Evolutionary conservation across 2,888 invertebrate genomes (phyloP).

Genomic region (Emesis russula): DNA sequence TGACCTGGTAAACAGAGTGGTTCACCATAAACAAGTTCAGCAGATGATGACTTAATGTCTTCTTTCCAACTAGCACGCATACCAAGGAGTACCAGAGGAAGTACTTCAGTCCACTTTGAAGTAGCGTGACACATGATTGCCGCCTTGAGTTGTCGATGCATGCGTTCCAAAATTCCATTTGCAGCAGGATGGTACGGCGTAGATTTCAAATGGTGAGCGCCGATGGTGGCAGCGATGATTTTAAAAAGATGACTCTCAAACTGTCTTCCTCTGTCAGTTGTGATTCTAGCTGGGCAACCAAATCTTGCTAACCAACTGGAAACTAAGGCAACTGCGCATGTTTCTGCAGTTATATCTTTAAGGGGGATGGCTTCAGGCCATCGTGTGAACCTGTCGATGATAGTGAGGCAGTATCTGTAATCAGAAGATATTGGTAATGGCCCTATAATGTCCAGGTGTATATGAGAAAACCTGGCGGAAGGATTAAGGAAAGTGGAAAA

Average conservation of each 20-base stretch:
- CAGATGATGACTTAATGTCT: no score
- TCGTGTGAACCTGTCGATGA: constrained; percentile 88
- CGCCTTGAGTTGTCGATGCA: no score
- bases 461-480: constrained; percentile 18
- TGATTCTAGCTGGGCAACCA: constrained; percentile 87
- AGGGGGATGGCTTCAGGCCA: constrained; percentile 91
- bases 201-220: constrained; percentile 41
- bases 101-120: no score
- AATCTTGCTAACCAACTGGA: constrained; percentile 85
- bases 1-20: constrained; percentile 35
- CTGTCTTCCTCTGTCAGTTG: constrained; percentile 91
- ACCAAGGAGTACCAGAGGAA: constrained; percentile 51
- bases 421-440: constrained; percentile 70
- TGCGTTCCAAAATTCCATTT: no score
- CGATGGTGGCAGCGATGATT: constrained; percentile 70
- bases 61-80: constrained; percentile 69
- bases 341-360: constrained; percentile 90
- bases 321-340: constrained; percentile 89
- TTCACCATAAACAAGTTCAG: no score
- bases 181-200: no score
- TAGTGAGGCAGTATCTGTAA: constrained; percentile 89
- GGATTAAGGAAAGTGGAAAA: constrained; percentile 21
- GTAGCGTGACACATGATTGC: no score
- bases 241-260: constrained; percentile 82
- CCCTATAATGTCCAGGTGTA: constrained; percentile 21